Evolutionary conservation across 2,888 invertebrate genomes (phyloP).

Genomic region (Gandaritis pyraliata): DNA sequence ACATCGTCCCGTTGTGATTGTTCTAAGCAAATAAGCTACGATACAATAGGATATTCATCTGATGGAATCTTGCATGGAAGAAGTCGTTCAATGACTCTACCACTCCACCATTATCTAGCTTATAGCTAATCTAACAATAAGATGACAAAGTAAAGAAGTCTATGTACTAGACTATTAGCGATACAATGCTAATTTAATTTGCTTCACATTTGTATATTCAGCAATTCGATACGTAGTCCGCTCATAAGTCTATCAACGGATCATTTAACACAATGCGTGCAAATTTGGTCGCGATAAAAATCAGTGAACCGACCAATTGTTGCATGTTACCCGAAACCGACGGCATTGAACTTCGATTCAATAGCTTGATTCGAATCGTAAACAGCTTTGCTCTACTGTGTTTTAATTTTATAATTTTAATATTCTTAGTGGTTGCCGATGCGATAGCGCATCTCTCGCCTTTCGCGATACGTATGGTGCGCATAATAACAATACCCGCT

Average conservation of each 20-base stretch:
- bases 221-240: constrained; percentile 41
- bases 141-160: too few relatives aligned
- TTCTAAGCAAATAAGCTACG: constrained; percentile 1
- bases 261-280: constrained; percentile 70
- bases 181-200: constrained; percentile 36
- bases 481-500: constrained; percentile 72
- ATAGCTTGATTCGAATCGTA: constrained; percentile 51
- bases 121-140: constrained; percentile 6
- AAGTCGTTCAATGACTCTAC: constrained; percentile 4
- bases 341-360: constrained; percentile 77
- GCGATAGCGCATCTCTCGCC: constrained; percentile 72
- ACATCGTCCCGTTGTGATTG: not conserved
- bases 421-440: constrained; percentile 68
- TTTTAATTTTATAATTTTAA: constrained; percentile 60
- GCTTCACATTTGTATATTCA: constrained; percentile 36
- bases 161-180: constrained; percentile 4
- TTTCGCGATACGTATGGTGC: constrained; percentile 58
- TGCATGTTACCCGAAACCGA: constrained; percentile 63
- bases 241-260: constrained; percentile 56
- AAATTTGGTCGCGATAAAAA: constrained; percentile 66
- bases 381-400: constrained; percentile 56
- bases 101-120: not conserved
- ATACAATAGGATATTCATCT: not conserved
- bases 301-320: constrained; percentile 64
- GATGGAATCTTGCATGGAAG: not conserved